Base-by-base conservation (phyloP, 2,888 invertebrate species). In the Melikaiella ostensackeni region DNA sequence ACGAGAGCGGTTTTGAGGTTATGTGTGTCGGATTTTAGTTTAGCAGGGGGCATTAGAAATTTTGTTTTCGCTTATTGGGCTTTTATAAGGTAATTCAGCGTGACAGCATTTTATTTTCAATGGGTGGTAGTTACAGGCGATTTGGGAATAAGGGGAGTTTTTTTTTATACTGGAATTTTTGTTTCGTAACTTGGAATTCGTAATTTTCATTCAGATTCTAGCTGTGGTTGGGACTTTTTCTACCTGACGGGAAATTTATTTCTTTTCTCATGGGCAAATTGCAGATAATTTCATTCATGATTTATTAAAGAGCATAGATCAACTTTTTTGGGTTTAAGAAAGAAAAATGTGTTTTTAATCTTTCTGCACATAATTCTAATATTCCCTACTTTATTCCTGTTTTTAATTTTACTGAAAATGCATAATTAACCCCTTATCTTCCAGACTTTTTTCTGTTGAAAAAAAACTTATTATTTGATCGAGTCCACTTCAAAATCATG, bases 1-100 rank as follows among this genome's bases (percentile, higher is more conserved):
- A 42, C 19, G 8, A 30, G 24, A 19, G 24, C 13, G 16, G 24
- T 61, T 79, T 81, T 63, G 77, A 84, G 84, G 83, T 84, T 84
- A 83, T 81, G 82, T 79, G 76, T 62, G 79, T 77, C 80, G 80
- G 78, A 70, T 76, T 42, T 27, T 27, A 24, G 9, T 27, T 46
- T 66, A 27, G n/a, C 33, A 19, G 42, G 66, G 42, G 66, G 27
- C 24, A 42, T 66, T 46, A 19, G 27, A 66, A 33, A 30, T 8
- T 62, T 33, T 62, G 27, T 33, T 55, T 55, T 55, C n/a, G 21
- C 21, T 55, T 21, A 55, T 21, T 55, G 21, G n/a, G 50, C 8
- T 55, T 42, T 55, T 55, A 55, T 55, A 9, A 55, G 21, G 50
- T 55, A 55, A 55, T 55, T 55, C 21, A 55, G 21, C 6, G 21